A percentile compares a stretch with the other conserved stretches of the same genome.
These are phyloP conservation scores for Cardiocondyla obscurior DNA, from an alignment of 1,140 invertebrate genomes.

Conservation along the genomic window DNA sequence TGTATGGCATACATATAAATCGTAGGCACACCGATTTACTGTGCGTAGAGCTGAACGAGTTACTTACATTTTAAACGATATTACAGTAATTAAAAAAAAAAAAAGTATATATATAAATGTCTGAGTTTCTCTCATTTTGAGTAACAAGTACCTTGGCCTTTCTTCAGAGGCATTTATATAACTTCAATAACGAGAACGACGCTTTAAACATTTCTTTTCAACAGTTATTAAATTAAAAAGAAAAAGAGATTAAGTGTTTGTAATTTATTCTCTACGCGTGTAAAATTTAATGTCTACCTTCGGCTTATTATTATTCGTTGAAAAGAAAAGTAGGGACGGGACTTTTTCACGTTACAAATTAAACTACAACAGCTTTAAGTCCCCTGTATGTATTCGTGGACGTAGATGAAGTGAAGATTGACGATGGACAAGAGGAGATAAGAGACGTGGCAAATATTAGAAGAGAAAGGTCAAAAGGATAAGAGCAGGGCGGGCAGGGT, in stretches of 20 bases:
- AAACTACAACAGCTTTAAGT: not conserved
- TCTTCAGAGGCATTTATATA: not conserved
- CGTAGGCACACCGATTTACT: not conserved
- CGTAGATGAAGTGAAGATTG: not conserved
- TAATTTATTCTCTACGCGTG: not conserved
- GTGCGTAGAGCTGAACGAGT: not conserved
- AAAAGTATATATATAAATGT: not conserved
- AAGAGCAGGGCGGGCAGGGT: constrained; percentile 8
- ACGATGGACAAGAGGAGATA: constrained; percentile 21
- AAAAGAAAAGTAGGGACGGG: not conserved
- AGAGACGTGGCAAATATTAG: not conserved
- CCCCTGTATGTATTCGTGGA: not conserved
- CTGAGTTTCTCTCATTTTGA: not conserved
- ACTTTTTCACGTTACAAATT: not conserved
- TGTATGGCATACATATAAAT: not conserved
- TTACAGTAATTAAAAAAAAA: too few species aligned
- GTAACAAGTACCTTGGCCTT: not conserved
- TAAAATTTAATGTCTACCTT: not conserved
- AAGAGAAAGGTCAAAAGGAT: constrained; percentile 24
- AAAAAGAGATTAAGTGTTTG: not conserved
- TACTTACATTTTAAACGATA: not conserved
- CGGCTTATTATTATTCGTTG: not conserved
- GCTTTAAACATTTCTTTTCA: not conserved
- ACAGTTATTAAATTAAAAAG: not conserved
- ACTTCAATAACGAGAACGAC: not conserved